phyloP scores from a whole-genome alignment of 2,888 invertebrate species.

The Drosophila diplacantha region DNA sequence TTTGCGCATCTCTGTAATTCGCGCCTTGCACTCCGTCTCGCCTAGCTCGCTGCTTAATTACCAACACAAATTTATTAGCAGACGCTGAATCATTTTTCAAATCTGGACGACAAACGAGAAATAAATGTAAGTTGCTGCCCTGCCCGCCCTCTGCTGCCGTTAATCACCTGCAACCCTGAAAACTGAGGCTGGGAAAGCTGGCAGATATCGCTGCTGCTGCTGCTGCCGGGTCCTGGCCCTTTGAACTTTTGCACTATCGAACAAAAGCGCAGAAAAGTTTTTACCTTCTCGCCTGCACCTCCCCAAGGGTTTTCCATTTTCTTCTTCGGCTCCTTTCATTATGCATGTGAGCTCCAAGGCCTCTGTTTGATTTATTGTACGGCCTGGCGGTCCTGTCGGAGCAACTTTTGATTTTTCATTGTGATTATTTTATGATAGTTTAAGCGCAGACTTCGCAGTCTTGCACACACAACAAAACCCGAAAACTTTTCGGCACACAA shows the following conservation, averaged over 20 bases:
- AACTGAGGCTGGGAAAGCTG: slow-evolving; percentile 1
- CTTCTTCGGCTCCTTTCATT: slow-evolving; percentile 34
- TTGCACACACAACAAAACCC: slow-evolving; percentile 6
- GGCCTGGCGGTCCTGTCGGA: slow-evolving; percentile 20
- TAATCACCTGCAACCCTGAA: slow-evolving; percentile 58
- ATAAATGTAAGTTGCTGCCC: slow-evolving; percentile 50
- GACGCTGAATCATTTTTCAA: slow-evolving; percentile 48
- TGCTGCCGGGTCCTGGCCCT: slow-evolving; percentile 30
- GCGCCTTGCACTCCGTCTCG: slow-evolving; percentile 27
- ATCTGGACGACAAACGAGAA: slow-evolving; percentile 36
- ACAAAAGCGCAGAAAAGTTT: slow-evolving; percentile 52
- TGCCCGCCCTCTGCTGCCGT: slow-evolving; percentile 18
- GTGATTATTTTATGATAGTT: slow-evolving; percentile 68
- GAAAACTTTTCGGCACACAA: slow-evolving; percentile 24
- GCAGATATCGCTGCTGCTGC: background rate
- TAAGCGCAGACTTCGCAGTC: slow-evolving; percentile 45
- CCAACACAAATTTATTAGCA: slow-evolving; percentile 65
- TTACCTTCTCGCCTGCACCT: slow-evolving; percentile 11
- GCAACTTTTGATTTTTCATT: slow-evolving; percentile 65
- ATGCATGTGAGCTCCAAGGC: slow-evolving; percentile 48
- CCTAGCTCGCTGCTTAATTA: slow-evolving; percentile 46
- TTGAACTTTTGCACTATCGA: slow-evolving; percentile 57
- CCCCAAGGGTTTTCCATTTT: slow-evolving; percentile 29
- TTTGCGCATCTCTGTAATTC: slow-evolving; percentile 41
- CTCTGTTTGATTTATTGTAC: slow-evolving; percentile 57